These are phyloP conservation scores for Scytalopus superciliaris DNA, from an alignment of 2,113 vertebrate species.

Conservation along the genomic window DNA sequence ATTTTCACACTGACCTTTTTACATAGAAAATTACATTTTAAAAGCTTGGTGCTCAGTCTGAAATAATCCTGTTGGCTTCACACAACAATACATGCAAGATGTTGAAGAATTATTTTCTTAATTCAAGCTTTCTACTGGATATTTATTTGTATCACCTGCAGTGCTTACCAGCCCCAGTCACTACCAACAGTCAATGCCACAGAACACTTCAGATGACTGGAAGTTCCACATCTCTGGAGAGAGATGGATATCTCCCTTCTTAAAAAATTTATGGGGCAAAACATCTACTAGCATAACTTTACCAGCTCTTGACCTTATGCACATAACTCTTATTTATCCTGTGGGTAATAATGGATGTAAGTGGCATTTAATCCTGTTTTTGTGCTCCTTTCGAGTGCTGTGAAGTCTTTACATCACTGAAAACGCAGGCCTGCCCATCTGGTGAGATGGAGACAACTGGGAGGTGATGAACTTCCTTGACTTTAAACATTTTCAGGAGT, in stretches of 20 bases:
- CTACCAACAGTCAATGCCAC: neutral
- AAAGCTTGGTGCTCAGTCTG: neutral
- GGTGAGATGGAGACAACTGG: neutral
- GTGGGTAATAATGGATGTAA: neutral
- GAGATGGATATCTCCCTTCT: neutral
- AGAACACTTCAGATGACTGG: neutral
- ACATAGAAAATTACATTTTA: neutral
- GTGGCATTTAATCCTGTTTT: neutral
- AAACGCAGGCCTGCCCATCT: neutral
- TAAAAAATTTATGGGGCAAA: neutral
- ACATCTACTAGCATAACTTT: neutral
- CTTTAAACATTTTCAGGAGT: neutral
- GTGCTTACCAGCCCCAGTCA: neutral
- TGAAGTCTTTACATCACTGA: neutral
- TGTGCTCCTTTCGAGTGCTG: neutral
- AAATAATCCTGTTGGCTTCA: constrained; percentile 10
- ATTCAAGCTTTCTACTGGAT: neutral
- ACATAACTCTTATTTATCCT: neutral
- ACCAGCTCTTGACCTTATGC: neutral
- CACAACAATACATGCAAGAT: neutral
- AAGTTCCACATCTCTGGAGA: neutral
- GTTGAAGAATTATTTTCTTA: neutral
- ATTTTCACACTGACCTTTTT: neutral
- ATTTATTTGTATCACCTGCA: neutral
- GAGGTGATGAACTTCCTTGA: neutral